Evolutionary conservation across 2,113 vertebrate genomes (phyloP), one percentile per base, ranked within the genome.

Genomic region (Stigmatopora argus): DNA sequence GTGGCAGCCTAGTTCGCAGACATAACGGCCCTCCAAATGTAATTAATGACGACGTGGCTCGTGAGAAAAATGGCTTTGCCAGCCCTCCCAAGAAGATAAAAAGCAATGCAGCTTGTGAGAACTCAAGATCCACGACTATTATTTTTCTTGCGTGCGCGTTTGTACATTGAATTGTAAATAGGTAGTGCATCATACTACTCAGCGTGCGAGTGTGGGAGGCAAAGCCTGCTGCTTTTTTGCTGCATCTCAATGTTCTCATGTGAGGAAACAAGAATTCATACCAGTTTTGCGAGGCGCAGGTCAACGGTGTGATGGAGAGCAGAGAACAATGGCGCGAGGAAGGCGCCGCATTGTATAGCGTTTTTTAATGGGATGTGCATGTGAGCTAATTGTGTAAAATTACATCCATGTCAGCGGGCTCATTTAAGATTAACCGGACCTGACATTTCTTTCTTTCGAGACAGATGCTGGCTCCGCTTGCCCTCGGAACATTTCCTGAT

Each of bases 401-500:
- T 78, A 88, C 86, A 82, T 85, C 73, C 83, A 86, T 67, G 72
- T 85, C 86, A 86, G 82, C 64, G 78, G 77, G 86, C 78, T 88
- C 79, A 82, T 77, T 88, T 83, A 82, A 86, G 80, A 88, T 84
- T 87, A 91, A 90, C 83, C 84, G 75, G 74, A 87, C 65, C 62
- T 85, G 85, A 89, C 85, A 65, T 89, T 86, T 85, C 68, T 74
- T 83, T 78, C 62, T 62, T 65, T 66, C 76, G 63, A 86, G 85
- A 88, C 85, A 84, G 86, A 89, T 89, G 86, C 80, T 86, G 75
- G 78, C 72, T 81, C 72, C 69, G 80, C 19, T 86, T 85, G 38
- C 64, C 77, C 84, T 70, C 67, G 18, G 45, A 73, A 78, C 70
- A 65, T 83, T 81, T 75, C 67, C 72, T 55, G 49, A 4, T 51